Evolutionary conservation across 2,113 vertebrate species (phyloP), one percentile per base, ranked within the genome.

Genomic region (Apteryx mantelli): DNA sequence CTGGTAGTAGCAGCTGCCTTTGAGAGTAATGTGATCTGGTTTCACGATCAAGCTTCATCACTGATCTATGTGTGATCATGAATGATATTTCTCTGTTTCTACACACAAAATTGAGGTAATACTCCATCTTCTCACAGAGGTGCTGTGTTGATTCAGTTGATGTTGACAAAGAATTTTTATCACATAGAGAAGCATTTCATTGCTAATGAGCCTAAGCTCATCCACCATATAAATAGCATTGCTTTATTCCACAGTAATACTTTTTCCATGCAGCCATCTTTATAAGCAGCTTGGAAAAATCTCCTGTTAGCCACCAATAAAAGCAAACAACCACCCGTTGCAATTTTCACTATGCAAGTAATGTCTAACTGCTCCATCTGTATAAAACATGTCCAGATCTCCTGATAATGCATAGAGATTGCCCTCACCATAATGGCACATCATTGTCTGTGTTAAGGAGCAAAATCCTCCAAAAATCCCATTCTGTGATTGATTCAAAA

Each of bases 361-460:
- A 87, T 13, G 77, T 76, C 81, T 83, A 14, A 61, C 46, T 65
- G 44, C 74, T 96, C 70, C 91, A 95, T 87, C 91, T 95, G 86
- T 63, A 60, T 30, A 32, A 89, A 93, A 93, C 56, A 86, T 79
- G 80, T 82, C 88, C 92, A 95, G 82, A 84, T 75, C 73, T 91
- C 76, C 82, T 84, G 53, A 61, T 14, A 14, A 82, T n/a, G 2
- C 26, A 30, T 44, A 36, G 58, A 56, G 6, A 40, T 92, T 81
- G 40, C 42, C 42, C 18, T 56, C 46, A 42, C 30, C 60, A 30
- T 26, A 79, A 69, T 15, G 12, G 42, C 30, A 91, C 75, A 90
- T 42, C 13, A 7, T 0, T 88, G 64, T 20, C 16, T 80, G 19
- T 40, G 13, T 46, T 44, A 89, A 68, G 6, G 38, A 74, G 6